Percentiles rank a stretch among this genome's conserved stretches.
Conservation (phyloP, 2,797 vertebrate genomes). For the Rallus crepitans region DNA sequence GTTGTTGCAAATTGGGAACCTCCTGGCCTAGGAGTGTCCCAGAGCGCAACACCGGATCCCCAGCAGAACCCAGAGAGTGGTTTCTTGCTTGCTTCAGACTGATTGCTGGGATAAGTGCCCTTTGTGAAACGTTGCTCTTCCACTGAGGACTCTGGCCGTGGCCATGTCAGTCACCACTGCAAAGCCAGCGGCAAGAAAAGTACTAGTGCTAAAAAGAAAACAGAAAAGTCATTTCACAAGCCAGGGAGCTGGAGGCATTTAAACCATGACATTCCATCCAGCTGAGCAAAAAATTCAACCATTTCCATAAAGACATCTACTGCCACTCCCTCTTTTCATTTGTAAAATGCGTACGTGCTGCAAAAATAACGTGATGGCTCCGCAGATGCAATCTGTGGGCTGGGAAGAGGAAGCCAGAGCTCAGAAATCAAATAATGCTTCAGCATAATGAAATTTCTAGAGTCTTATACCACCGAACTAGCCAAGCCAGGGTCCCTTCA, state of each 20-base stretch:
- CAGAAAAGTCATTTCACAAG: neutral
- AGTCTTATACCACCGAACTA: neutral
- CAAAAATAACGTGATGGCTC: neutral
- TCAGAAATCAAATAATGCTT: neutral
- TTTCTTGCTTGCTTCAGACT: neutral
- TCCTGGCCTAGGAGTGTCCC: neutral
- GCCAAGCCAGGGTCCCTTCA: neutral
- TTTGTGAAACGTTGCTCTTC: neutral
- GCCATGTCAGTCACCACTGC: neutral
- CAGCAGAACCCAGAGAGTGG: neutral
- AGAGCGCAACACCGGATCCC: neutral
- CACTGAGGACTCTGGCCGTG: neutral
- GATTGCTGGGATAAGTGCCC: neutral
- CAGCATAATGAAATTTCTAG: neutral
- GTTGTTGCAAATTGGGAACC: neutral
- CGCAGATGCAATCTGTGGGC: neutral
- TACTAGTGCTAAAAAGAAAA: neutral
- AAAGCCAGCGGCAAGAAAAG: neutral
- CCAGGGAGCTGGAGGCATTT: neutral
- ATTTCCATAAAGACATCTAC: neutral
- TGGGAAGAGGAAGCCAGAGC: neutral
- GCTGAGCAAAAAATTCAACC: neutral
- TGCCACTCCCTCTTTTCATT: neutral
- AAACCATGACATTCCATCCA: neutral
- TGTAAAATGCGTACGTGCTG: neutral